These are phyloP conservation scores for Ellobium chinense DNA, from an alignment of 2,888 invertebrate genomes.

Conservation along the genomic window DNA sequence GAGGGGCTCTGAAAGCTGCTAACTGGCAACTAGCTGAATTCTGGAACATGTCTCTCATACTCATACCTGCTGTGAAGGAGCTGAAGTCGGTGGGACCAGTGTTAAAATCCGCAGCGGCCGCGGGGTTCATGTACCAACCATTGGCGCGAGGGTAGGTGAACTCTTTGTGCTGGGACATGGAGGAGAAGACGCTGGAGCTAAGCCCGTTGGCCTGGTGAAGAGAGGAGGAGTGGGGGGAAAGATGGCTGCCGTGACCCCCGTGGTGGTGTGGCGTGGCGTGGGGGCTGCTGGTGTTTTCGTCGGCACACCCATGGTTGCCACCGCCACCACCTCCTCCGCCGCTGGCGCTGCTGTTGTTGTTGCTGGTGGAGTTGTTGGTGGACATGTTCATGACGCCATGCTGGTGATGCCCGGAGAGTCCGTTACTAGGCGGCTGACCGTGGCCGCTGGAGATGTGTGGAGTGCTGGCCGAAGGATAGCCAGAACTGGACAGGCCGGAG, in stretches of 20 bases:
- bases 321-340: neutral
- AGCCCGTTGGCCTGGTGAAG: constrained; percentile 62
- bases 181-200: constrained; percentile 64
- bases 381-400: constrained; percentile 52
- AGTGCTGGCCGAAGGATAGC: constrained; percentile 58
- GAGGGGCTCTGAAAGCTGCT: constrained; percentile 69
- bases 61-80: constrained; percentile 43
- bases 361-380: constrained; percentile 47
- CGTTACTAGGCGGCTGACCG: constrained; percentile 45
- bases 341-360: constrained; percentile 11
- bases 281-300: constrained; percentile 53
- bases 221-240: constrained; percentile 57
- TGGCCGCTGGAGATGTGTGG: constrained; percentile 31
- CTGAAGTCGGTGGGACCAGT: constrained; percentile 59
- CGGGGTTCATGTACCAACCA: constrained; percentile 69
- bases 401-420: constrained; percentile 52
- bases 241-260: constrained; percentile 52
- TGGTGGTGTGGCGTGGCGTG: constrained; percentile 59
- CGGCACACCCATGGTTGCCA: constrained; percentile 35
- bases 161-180: constrained; percentile 60
- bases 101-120: constrained; percentile 57
- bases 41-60: constrained; percentile 49
- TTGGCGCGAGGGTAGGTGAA: constrained; percentile 63
- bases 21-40: constrained; percentile 70
- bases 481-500: constrained; percentile 20